Evolutionary conservation across 2,888 invertebrate genomes (phyloP).

Genomic region (Neoscelio sp.): DNA sequence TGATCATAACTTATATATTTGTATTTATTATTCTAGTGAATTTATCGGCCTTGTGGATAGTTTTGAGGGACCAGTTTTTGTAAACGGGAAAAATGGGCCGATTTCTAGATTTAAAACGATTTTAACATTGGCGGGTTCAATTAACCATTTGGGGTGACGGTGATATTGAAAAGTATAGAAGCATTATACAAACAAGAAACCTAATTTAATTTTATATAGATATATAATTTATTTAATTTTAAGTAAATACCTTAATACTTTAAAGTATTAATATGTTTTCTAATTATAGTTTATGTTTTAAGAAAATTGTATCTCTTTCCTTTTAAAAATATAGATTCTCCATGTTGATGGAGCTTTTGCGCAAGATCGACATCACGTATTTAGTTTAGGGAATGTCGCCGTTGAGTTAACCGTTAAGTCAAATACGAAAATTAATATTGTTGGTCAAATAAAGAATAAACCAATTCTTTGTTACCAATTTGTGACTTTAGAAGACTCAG

Average conservation of each 20-base stretch:
- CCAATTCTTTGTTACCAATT: too few species aligned
- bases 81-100: not conserved
- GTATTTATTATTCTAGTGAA: conserved; percentile 15
- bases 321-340: not conserved
- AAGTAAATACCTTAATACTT: not conserved
- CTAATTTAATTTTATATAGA: too few species aligned
- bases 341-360: conserved; percentile 8
- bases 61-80: conserved; percentile 11
- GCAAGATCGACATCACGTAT: not conserved
- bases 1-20: too few species aligned
- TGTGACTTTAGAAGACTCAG: too few species aligned
- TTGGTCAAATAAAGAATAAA: too few species aligned
- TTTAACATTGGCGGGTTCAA: not conserved
- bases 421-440: not conserved
- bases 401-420: not conserved
- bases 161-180: conserved; percentile 5
- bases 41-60: conserved; percentile 12
- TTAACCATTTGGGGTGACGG: conserved; percentile 14
- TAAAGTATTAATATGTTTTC: not conserved
- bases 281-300: too few species aligned
- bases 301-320: too few species aligned
- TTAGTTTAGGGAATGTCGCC: not conserved
- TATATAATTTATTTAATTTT: not conserved
- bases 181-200: too few species aligned
- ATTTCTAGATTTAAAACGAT: conserved; percentile 1